Base-by-base conservation (phyloP, 2,797 vertebrate species). In the Dermochelys coriacea region DNA sequence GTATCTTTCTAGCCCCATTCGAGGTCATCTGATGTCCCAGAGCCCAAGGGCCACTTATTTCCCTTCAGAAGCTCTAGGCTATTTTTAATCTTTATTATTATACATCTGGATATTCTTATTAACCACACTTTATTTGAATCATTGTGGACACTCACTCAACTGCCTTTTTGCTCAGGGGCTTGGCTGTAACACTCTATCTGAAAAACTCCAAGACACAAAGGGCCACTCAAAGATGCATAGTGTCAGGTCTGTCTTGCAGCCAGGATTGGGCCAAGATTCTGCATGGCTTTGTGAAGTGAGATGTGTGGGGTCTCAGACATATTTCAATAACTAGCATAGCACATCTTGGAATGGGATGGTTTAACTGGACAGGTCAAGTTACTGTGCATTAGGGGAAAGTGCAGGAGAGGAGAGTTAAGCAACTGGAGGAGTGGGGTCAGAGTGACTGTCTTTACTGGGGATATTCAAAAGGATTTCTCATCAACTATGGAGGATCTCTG, bases 381-480 rank as follows among this genome's bases (percentile, higher is more conserved):
- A 27, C 86, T 94, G 92, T 84, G 21, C 34, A 11, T 54, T 25
- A 78, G 18, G 61, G 31, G 25, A 92, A 64, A 64, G 81, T 57
- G 88, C 7, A 88, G 29, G 19, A 12, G 29, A 82, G 50, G 91
- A 31, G 14, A 77, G 90, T 80, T 54, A 52, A 75, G 82, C 88
- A 12, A 34, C 25, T 21, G 59, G 91, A 94, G 92, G 93, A 86
- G 55, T 78, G 59, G 93, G 37, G 19, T 94, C 54, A 50, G 21
- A 51, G 78, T 57, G 84, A 88, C 91, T 84, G 31, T 80, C 68
- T 57, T 75, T 51, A 74, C 16, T 57, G 80, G 88, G 54, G 37
- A 91, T 78, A 37, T 71, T 71, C 64, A 41, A 23, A 71, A 37
- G n/a, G 18, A 9, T 37, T 12, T 23, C n/a, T 71, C 64, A 71